Evolutionary conservation across 1,140 invertebrate species (phyloP).

Genomic region (Samia ricini): DNA sequence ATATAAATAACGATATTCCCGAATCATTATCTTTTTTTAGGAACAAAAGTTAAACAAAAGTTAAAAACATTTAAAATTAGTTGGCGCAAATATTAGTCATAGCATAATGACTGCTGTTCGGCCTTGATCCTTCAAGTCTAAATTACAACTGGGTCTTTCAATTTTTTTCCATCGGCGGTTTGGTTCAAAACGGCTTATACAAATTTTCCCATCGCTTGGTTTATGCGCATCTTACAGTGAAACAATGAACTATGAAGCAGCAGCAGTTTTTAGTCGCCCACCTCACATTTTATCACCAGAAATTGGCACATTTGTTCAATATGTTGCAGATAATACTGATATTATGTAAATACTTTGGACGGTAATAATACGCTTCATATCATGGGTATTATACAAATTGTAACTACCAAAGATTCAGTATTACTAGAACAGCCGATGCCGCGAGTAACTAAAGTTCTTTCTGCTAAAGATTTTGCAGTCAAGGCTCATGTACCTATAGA

Average conservation of each 20-base stretch:
- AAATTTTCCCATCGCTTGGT: slow-evolving; percentile 47
- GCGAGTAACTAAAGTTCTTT: slow-evolving; percentile 23
- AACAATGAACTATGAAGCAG: slow-evolving; percentile 42
- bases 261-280: slow-evolving; percentile 50
- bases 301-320: slow-evolving; percentile 29
- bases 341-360: slow-evolving; percentile 59
- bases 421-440: slow-evolving; percentile 26
- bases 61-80: slow-evolving; percentile 48
- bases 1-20: slow-evolving; percentile 46
- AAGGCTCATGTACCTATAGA: slow-evolving; percentile 33
- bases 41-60: slow-evolving; percentile 45
- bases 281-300: slow-evolving; percentile 16
- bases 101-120: slow-evolving; percentile 50
- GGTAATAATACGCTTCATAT: slow-evolving; percentile 56
- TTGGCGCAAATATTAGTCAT: slow-evolving; percentile 45
- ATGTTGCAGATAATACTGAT: slow-evolving; percentile 59
- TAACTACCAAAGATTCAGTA: slow-evolving; percentile 44
- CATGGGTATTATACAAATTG: slow-evolving; percentile 58
- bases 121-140: slow-evolving; percentile 50
- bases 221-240: slow-evolving; percentile 53
- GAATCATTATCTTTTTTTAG: slow-evolving; percentile 44
- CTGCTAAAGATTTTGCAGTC: slow-evolving; percentile 26
- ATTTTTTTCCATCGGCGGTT: slow-evolving; percentile 53
- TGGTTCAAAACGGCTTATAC: slow-evolving; percentile 46
- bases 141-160: slow-evolving; percentile 43